phyloP scores from a whole-genome alignment of 1,140 invertebrate genomes.

The Cyrtorhinus lividipennis region DNA sequence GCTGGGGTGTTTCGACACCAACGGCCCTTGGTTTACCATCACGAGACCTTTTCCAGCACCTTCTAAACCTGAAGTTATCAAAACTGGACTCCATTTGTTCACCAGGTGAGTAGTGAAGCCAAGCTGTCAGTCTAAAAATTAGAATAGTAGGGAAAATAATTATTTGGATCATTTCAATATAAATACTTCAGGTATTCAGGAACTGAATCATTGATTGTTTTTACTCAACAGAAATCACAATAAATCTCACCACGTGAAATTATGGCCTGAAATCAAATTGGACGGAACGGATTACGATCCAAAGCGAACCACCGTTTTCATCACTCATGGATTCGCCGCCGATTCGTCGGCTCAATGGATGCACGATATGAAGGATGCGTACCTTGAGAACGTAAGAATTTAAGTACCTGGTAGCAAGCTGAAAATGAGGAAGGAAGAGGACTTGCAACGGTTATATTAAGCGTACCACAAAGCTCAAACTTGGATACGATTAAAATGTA shows the following conservation, averaged over 20 bases:
- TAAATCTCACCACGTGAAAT: neutral
- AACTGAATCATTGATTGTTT: neutral
- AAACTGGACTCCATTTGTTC: slow-evolving; percentile 22
- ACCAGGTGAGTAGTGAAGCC: slow-evolving; percentile 22
- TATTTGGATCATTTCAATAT: neutral
- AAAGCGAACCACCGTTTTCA: slow-evolving; percentile 23
- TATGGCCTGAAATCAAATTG: slow-evolving; percentile 24
- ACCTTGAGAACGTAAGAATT: slow-evolving; percentile 25
- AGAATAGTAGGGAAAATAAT: neutral
- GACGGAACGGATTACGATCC: slow-evolving; percentile 23
- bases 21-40: slow-evolving; percentile 25
- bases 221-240: neutral
- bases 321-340: slow-evolving; percentile 27
- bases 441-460: no score
- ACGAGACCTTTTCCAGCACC: slow-evolving; percentile 26
- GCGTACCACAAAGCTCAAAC: no score
- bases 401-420: neutral
- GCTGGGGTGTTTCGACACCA: slow-evolving; percentile 27
- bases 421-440: no score
- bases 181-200: neutral
- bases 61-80: slow-evolving; percentile 23
- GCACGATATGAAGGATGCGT: slow-evolving; percentile 25
- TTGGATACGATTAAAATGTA: no score
- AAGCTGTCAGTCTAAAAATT: neutral
- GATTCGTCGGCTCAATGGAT: slow-evolving; percentile 25